Evolutionary conservation across 1,140 invertebrate genomes (phyloP).

Genomic region (Pseudomyrmex sp.): DNA sequence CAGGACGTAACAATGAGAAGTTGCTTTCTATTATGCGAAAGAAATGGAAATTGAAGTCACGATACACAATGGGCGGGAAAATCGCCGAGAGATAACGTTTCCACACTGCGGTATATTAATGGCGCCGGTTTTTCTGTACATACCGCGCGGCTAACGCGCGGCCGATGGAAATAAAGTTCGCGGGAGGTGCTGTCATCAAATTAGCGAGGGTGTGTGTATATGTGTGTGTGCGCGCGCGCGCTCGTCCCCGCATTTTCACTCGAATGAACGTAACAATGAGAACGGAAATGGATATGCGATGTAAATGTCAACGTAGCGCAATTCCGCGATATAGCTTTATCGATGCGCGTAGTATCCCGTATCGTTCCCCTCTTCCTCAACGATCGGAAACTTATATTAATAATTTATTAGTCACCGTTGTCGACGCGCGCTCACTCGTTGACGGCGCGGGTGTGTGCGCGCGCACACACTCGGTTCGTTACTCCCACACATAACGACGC

Average conservation of each 20-base stretch:
- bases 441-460: neutral
- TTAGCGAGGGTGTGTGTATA: conserved; percentile 2
- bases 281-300: conserved; percentile 56
- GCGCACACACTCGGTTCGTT: neutral
- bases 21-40: conserved; percentile 54
- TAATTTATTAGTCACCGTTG: conserved; percentile 47
- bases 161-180: conserved; percentile 54
- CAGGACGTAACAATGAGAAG: conserved; percentile 49
- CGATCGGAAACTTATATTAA: conserved; percentile 59
- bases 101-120: conserved; percentile 38
- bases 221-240: neutral
- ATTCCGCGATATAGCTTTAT: conserved; percentile 53
- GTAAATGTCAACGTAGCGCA: conserved; percentile 51
- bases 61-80: conserved; percentile 56
- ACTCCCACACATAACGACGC: neutral
- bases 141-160: conserved; percentile 4
- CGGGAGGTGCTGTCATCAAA: conserved; percentile 46
- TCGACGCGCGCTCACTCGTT: neutral
- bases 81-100: conserved; percentile 56
- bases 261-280: conserved; percentile 51
- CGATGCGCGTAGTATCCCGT: neutral
- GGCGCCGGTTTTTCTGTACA: conserved; percentile 46
- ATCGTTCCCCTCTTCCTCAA: neutral
- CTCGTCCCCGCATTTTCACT: conserved; percentile 27
- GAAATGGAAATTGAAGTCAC: conserved; percentile 57